A percentile compares a stretch with the other conserved stretches of the same genome.
Evolutionary conservation across 2,113 vertebrate species (phyloP).

Genomic region (Chlamydotis undulata): DNA sequence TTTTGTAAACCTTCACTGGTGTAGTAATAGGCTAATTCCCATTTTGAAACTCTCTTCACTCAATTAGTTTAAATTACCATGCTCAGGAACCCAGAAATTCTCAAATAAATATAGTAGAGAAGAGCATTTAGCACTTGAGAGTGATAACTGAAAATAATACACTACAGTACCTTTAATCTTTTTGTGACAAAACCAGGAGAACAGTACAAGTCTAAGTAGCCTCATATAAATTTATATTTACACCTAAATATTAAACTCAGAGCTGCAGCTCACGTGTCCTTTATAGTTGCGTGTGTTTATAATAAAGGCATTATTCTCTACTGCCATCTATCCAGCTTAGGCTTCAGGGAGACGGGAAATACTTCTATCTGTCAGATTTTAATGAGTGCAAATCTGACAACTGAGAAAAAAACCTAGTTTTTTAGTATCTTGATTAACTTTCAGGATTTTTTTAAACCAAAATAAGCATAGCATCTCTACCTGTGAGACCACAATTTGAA

Average conservation of each 20-base stretch:
- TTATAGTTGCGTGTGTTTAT: neutral
- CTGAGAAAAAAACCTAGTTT: neutral
- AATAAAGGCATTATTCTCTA: neutral
- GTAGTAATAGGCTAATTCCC: neutral
- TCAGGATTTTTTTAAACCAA: neutral
- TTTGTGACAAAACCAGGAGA: neutral
- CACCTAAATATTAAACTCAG: neutral
- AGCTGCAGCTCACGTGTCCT: neutral
- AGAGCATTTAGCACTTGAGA: neutral
- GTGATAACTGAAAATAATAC: neutral
- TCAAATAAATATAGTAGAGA: neutral
- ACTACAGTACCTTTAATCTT: neutral
- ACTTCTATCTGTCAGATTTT: neutral
- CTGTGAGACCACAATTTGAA: neutral
- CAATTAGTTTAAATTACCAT: neutral
- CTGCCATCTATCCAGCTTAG: neutral
- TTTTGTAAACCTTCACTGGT: neutral
- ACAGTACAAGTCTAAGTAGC: neutral
- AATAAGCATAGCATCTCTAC: neutral
- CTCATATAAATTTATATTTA: neutral
- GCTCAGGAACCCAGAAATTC: neutral
- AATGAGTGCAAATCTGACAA: neutral
- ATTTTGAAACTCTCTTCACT: neutral
- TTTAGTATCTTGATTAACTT: neutral
- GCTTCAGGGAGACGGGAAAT: neutral